Conservation (phyloP, 2,888 invertebrate species). For the Harpagoxenus sublaevis region DNA sequence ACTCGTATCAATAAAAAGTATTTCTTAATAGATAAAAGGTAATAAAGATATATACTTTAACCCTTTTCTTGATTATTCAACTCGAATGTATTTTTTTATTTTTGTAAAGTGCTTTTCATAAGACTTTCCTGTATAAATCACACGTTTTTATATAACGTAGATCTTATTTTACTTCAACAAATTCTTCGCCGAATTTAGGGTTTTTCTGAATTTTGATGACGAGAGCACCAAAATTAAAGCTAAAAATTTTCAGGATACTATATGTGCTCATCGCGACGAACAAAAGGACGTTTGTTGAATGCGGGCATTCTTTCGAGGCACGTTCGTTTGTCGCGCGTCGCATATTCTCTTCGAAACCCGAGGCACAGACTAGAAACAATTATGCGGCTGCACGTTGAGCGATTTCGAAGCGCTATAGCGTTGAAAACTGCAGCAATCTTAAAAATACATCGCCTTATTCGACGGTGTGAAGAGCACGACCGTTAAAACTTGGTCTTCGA, state of each 20-base stretch:
- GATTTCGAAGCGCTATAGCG: slow-evolving; percentile 1
- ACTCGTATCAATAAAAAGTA: neutral
- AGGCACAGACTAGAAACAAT: slow-evolving; percentile 11
- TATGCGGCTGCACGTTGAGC: slow-evolving; percentile 44
- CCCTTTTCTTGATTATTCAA: neutral
- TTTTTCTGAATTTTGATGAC: neutral
- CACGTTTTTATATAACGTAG: neutral
- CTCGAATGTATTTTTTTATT: neutral
- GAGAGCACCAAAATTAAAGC: neutral
- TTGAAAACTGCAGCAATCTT: slow-evolving; percentile 23
- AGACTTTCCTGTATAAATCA: neutral
- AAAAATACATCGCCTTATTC: slow-evolving; percentile 9
- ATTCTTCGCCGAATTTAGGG: neutral
- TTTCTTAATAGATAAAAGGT: neutral
- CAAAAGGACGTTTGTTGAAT: neutral
- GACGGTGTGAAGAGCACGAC: neutral
- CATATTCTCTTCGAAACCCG: neutral
- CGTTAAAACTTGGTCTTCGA: slow-evolving; percentile 29
- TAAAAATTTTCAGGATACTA: neutral
- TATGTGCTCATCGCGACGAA: neutral
- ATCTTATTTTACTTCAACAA: neutral
- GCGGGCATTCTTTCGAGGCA: neutral
- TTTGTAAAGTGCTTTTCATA: neutral
- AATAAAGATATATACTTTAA: neutral
- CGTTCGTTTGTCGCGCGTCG: neutral